These are phyloP conservation scores for Sceloporus undulatus DNA, from an alignment of 2,113 vertebrate species.

Conservation along the genomic window DNA sequence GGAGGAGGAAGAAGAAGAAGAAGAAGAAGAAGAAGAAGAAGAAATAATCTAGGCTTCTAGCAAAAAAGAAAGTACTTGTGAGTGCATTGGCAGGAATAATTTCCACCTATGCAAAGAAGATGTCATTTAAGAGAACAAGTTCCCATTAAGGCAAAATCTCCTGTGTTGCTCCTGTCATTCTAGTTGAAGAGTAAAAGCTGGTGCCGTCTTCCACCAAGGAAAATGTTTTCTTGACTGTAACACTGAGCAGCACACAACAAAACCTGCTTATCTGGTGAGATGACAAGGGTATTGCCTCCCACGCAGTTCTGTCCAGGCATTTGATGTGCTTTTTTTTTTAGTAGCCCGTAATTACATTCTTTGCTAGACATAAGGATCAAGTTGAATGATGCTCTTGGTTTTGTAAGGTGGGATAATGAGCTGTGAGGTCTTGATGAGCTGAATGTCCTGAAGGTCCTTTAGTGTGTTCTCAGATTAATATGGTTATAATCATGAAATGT, in stretches of 20 bases:
- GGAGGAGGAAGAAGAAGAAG: constrained; percentile 6
- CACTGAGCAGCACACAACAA: constrained; percentile 44
- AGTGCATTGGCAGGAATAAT: constrained; percentile 63
- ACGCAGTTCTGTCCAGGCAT: constrained; percentile 50
- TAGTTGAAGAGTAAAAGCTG: constrained; percentile 45
- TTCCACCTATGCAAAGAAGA: constrained; percentile 61
- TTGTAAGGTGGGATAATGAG: constrained; percentile 39
- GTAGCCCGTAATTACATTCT: constrained; percentile 44
- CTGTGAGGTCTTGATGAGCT: constrained; percentile 14
- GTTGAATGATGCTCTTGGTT: constrained; percentile 40
- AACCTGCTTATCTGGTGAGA: constrained; percentile 49
- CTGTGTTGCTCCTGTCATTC: constrained; percentile 43
- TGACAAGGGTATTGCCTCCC: constrained; percentile 60
- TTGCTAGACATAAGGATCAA: constrained; percentile 46
- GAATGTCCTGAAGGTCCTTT: constrained; percentile 20
- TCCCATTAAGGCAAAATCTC: constrained; percentile 60
- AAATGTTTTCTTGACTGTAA: constrained; percentile 44
- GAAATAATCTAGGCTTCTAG: not conserved
- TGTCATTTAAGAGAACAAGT: constrained; percentile 57
- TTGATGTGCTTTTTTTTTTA: constrained; percentile 48
- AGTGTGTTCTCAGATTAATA: constrained; percentile 27
- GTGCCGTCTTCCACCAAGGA: constrained; percentile 43
- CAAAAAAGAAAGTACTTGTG: constrained; percentile 43
- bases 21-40: too few relatives aligned
- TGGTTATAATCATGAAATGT: constrained; percentile 15